Evolutionary conservation across 2,113 vertebrate species (phyloP).

Genomic region (Semnornis frantzii): DNA sequence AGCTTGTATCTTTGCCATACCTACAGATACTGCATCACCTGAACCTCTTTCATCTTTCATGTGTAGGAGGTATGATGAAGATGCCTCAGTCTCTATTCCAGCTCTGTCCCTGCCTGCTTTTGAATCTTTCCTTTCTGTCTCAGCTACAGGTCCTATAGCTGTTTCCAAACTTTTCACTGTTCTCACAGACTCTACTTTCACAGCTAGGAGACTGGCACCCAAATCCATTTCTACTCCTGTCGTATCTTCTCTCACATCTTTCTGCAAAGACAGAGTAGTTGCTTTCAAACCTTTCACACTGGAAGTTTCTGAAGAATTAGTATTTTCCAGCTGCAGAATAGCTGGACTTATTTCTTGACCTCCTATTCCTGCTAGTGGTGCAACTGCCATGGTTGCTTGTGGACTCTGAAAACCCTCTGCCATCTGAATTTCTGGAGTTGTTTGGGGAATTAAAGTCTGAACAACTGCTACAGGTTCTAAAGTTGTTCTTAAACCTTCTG

Average conservation of each 20-base stretch:
- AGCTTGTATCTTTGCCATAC: neutral
- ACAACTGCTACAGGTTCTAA: accelerated
- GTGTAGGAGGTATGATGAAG: neutral
- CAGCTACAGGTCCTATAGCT: neutral
- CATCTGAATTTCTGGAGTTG: neutral
- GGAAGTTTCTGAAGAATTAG: neutral
- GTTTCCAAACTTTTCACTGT: neutral
- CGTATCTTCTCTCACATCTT: neutral
- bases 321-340: neutral
- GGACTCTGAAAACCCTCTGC: neutral
- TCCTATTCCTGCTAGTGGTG: neutral
- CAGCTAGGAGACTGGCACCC: neutral
- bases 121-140: neutral
- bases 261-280: neutral
- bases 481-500: neutral
- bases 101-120: neutral
- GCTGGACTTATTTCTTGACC: neutral
- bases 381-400: neutral
- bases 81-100: neutral
- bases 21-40: neutral
- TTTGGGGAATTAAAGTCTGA: accelerated
- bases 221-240: neutral
- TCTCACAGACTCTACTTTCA: neutral
- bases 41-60: neutral
- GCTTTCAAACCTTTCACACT: neutral